A percentile compares a stretch with the other conserved stretches of the same genome.
These are phyloP conservation scores for Coendou prehensilis DNA, from an alignment of 2,797 vertebrate genomes.

Conservation along the genomic window DNA sequence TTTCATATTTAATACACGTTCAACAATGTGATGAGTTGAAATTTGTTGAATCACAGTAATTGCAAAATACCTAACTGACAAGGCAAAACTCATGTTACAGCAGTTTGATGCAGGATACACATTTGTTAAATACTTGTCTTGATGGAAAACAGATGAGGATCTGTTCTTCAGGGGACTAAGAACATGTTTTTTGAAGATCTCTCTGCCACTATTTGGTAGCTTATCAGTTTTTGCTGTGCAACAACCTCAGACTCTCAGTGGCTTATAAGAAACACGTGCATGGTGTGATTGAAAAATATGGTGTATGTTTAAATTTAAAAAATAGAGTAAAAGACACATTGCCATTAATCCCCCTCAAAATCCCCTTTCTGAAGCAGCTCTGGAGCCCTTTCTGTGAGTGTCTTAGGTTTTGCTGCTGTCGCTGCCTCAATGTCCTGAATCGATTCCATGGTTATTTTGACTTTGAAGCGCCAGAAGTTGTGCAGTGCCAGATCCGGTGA, in stretches of 20 bases:
- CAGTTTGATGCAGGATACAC: background rate
- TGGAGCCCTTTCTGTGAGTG: background rate
- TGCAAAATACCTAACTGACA: background rate
- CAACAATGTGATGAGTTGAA: background rate
- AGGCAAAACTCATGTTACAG: background rate
- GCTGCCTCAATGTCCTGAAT: background rate
- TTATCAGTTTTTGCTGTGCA: background rate
- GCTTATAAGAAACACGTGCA: background rate
- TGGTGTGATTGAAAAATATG: background rate
- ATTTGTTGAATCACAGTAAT: conserved; percentile 13
- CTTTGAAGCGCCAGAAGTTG: background rate
- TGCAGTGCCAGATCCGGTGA: background rate
- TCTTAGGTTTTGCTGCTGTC: background rate
- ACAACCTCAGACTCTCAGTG: background rate
- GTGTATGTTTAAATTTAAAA: background rate
- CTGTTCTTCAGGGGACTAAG: background rate
- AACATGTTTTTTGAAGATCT: background rate
- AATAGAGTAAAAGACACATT: background rate
- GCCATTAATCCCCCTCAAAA: background rate
- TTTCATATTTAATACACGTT: background rate
- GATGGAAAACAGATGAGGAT: background rate
- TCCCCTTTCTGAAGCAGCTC: background rate
- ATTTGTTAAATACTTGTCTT: background rate
- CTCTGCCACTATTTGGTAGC: background rate
- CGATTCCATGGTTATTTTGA: background rate